phyloP scores from a whole-genome alignment of 2,113 vertebrate species.

The Lophotis ruficrista region DNA sequence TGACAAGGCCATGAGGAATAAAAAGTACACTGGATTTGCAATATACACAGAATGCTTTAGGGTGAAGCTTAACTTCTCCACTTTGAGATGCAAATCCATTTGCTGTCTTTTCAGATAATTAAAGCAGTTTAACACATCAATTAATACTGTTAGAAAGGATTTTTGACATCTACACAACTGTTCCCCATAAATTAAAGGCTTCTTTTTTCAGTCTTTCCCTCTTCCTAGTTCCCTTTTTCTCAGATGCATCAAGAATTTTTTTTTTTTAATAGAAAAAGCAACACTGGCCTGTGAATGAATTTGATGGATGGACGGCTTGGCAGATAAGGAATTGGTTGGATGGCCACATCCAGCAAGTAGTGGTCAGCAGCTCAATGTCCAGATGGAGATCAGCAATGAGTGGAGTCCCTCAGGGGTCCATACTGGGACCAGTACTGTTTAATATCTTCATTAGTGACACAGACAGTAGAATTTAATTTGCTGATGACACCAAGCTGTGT shows the following conservation, averaged over 20 bases:
- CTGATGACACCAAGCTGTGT: background rate
- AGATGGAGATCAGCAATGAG: background rate
- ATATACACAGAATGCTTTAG: background rate
- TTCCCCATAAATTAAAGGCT: background rate
- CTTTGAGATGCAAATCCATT: background rate
- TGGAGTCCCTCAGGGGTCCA: background rate
- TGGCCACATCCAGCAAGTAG: background rate
- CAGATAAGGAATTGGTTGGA: background rate
- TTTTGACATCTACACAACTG: background rate
- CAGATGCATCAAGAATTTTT: background rate
- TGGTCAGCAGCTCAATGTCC: background rate
- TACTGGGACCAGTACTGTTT: background rate
- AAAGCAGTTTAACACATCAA: background rate
- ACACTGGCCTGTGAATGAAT: background rate
- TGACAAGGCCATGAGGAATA: background rate
- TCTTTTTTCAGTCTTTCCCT: background rate
- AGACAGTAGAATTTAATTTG: background rate
- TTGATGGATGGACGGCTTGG: background rate
- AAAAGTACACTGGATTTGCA: background rate
- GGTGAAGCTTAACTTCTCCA: background rate
- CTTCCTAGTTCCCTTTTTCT: background rate
- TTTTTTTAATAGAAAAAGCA: background rate
- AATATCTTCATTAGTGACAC: background rate
- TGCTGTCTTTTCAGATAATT: background rate
- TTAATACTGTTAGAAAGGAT: background rate